A percentile compares a stretch with the other conserved stretches of the same genome.
phyloP scores from a whole-genome alignment of 2,888 invertebrate species.

The Drosophila fungiperda region DNA sequence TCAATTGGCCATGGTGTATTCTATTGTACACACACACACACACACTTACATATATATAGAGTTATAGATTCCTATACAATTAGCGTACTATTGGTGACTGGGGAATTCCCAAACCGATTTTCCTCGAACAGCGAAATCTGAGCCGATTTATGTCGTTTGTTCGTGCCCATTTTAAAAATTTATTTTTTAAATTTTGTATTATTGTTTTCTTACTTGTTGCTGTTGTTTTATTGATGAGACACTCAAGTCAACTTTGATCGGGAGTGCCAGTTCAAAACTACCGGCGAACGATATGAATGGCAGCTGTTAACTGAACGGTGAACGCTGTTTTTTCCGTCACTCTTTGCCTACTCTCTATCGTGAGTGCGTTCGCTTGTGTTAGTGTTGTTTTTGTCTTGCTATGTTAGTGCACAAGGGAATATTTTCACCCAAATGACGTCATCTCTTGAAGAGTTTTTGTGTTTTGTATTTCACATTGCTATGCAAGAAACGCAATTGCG shows the following conservation, averaged over 20 bases:
- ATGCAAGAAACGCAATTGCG: slow-evolving; percentile 13
- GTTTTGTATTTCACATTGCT: slow-evolving; percentile 33
- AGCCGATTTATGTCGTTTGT: slow-evolving; percentile 1
- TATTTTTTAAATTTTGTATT: neutral
- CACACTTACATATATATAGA: neutral
- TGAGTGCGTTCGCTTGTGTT: slow-evolving; percentile 2
- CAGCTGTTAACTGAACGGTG: slow-evolving; percentile 43
- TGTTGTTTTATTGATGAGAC: slow-evolving; percentile 26
- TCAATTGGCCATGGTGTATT: slow-evolving; percentile 10
- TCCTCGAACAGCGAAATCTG: slow-evolving; percentile 18
- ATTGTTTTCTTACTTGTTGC: slow-evolving; percentile 1
- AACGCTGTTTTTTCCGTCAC: slow-evolving; percentile 12
- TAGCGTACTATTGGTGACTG: slow-evolving; percentile 34
- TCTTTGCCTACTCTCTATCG: slow-evolving; percentile 24
- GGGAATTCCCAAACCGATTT: slow-evolving; percentile 39
- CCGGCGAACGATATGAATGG: slow-evolving; percentile 45
- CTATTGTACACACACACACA: slow-evolving; percentile 5
- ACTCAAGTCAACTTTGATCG: slow-evolving; percentile 33
- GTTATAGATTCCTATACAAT: neutral
- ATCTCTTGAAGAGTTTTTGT: slow-evolving; percentile 15
- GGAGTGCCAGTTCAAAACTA: slow-evolving; percentile 21
- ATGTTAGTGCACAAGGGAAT: slow-evolving; percentile 19
- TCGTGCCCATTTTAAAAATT: slow-evolving; percentile 8
- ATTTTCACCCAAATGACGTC: slow-evolving; percentile 60
- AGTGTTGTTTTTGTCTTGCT: slow-evolving; percentile 9